A percentile compares a stretch with the other conserved stretches of the same genome.
These are phyloP conservation scores for Acanthis flammea DNA, from an alignment of 2,797 vertebrate species.

Conservation along the genomic window DNA sequence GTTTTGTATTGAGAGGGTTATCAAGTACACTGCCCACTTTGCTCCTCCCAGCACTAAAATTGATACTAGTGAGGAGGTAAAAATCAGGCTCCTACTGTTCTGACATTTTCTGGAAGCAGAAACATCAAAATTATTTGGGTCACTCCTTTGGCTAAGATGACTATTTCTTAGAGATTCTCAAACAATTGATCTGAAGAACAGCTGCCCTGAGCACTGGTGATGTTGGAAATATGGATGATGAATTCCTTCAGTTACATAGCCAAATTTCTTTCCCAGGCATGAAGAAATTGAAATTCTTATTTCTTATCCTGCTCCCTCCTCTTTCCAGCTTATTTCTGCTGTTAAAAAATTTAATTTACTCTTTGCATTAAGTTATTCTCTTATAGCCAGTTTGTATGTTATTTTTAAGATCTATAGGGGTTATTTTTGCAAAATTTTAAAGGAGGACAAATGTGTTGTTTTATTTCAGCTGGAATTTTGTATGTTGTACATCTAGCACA, in stretches of 20 bases:
- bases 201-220: constrained; percentile 60
- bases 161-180: constrained; percentile 24
- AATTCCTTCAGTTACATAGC: constrained; percentile 67
- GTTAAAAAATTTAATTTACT: constrained; percentile 32
- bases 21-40: background rate
- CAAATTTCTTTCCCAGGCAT: constrained; percentile 78
- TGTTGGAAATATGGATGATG: constrained; percentile 73
- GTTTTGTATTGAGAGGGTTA: background rate
- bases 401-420: background rate
- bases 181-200: background rate
- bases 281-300: constrained; percentile 71
- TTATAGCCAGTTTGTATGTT: background rate
- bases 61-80: background rate
- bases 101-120: constrained; percentile 13
- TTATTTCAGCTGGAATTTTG: constrained; percentile 2
- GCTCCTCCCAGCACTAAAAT: background rate
- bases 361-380: constrained; percentile 11
- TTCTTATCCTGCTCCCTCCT: background rate
- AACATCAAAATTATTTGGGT: constrained; percentile 38
- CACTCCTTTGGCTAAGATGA: background rate
- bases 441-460: background rate
- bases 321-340: constrained; percentile 1
- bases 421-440: constrained; percentile 7
- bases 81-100: constrained; percentile 3
- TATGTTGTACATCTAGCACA: background rate